Evolutionary conservation across 1,140 invertebrate genomes (phyloP).

Genomic region (Drosophila parabipectinata): DNA sequence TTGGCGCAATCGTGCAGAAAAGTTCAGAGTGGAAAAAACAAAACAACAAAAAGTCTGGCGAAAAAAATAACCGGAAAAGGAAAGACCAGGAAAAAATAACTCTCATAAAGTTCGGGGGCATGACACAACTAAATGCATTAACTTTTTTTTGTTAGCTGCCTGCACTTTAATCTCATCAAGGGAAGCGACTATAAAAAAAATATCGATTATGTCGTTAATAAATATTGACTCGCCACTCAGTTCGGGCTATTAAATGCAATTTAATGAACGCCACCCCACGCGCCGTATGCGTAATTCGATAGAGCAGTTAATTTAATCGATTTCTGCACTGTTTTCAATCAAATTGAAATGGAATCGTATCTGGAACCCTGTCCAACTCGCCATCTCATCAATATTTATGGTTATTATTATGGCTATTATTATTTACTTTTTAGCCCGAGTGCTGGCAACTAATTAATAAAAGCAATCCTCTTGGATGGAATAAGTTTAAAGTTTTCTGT

Average conservation of each 20-base stretch:
- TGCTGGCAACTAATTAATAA: slow-evolving; percentile 59
- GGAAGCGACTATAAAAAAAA: slow-evolving; percentile 38
- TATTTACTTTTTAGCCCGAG: slow-evolving; percentile 21
- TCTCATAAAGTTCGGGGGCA: slow-evolving; percentile 12
- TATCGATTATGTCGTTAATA: slow-evolving; percentile 77
- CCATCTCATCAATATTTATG: slow-evolving; percentile 62
- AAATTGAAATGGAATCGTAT: slow-evolving; percentile 48
- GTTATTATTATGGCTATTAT: slow-evolving; percentile 31
- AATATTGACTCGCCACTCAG: slow-evolving; percentile 68
- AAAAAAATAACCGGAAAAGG: slow-evolving; percentile 13
- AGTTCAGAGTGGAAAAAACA: slow-evolving; percentile 51
- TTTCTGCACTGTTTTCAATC: slow-evolving; percentile 48
- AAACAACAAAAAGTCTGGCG: slow-evolving; percentile 4
- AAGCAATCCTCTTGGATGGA: slow-evolving; percentile 14
- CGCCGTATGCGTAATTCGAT: slow-evolving; percentile 63
- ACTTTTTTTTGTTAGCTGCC: slow-evolving; percentile 34
- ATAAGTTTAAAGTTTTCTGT: slow-evolving; percentile 18
- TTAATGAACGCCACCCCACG: slow-evolving; percentile 55
- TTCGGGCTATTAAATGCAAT: slow-evolving; percentile 66
- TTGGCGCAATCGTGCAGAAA: slow-evolving; percentile 75
- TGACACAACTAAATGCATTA: slow-evolving; percentile 67
- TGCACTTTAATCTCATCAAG: slow-evolving; percentile 69
- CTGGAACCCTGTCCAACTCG: slow-evolving; percentile 6
- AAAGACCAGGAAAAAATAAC: slow-evolving; percentile 26
- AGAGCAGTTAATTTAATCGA: slow-evolving; percentile 63